A percentile compares a stretch with the other conserved stretches of the same genome.
These are phyloP conservation scores for Machimus rusticus DNA, from an alignment of 2,888 invertebrate species.

Conservation along the genomic window DNA sequence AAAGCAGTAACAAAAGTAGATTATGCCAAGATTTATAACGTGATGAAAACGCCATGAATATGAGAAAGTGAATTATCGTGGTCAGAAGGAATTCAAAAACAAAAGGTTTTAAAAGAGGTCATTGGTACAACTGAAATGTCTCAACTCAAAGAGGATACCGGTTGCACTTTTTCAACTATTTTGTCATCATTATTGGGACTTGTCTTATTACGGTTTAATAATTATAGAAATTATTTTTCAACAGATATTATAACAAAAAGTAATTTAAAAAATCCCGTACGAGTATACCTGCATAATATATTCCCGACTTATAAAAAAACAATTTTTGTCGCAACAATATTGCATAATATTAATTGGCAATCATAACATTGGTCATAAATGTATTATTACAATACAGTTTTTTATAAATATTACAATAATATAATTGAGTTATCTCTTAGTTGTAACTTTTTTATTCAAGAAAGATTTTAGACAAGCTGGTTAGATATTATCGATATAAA, in stretches of 20 bases:
- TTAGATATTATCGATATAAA: no score
- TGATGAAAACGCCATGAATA: slow-evolving; percentile 22
- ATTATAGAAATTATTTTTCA: background rate
- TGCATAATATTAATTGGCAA: no score
- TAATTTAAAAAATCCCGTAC: background rate
- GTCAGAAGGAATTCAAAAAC: slow-evolving; percentile 6
- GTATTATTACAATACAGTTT: background rate
- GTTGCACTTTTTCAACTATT: background rate
- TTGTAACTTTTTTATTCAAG: no score
- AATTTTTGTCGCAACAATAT: no score
- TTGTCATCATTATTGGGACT: background rate
- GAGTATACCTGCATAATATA: no score
- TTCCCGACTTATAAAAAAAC: no score
- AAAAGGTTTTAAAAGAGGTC: background rate
- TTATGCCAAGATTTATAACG: slow-evolving; percentile 12
- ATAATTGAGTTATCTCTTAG: no score
- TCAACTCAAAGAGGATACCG: background rate
- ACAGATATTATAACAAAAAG: background rate
- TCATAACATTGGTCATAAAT: no score
- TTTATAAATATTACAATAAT: background rate
- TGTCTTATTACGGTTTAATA: background rate
- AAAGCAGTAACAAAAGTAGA: background rate
- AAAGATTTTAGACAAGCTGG: no score
- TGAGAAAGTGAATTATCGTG: background rate
- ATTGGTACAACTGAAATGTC: slow-evolving; percentile 6